Conservation (phyloP, 2,113 vertebrate species). For the Bubo bubo region DNA sequence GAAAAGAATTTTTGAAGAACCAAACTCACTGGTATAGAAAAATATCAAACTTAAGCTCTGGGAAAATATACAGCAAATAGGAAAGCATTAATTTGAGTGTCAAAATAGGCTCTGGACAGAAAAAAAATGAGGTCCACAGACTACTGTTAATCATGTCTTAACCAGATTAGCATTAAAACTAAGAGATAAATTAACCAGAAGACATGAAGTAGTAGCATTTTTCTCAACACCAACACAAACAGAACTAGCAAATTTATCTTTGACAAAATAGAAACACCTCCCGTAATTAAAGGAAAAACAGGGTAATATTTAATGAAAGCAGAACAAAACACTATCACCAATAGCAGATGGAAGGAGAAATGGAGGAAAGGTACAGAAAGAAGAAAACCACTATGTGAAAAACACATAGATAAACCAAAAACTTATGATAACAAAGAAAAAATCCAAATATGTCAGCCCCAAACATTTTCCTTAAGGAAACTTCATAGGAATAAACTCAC, state of each 20-base stretch:
- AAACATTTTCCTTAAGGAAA: neutral
- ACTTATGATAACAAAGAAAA: neutral
- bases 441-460: neutral
- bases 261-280: constrained; percentile 37
- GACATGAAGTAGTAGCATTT: neutral
- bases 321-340: neutral
- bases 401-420: neutral
- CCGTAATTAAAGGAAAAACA: neutral
- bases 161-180: constrained; percentile 42
- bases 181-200: constrained; percentile 53
- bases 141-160: constrained; percentile 49
- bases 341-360: neutral
- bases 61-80: neutral
- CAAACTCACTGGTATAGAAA: neutral
- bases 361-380: neutral
- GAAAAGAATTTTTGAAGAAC: neutral
- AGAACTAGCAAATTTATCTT: constrained; percentile 52
- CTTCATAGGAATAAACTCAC: neutral
- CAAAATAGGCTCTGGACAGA: neutral
- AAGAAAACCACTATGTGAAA: neutral
- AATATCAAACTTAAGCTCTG: neutral
- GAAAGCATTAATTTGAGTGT: neutral
- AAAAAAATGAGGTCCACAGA: neutral
- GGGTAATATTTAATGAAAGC: constrained; percentile 21
- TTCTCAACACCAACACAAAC: constrained; percentile 40